phyloP scores from a whole-genome alignment of 2,888 invertebrate species.

The Drosophila ochracea region DNA sequence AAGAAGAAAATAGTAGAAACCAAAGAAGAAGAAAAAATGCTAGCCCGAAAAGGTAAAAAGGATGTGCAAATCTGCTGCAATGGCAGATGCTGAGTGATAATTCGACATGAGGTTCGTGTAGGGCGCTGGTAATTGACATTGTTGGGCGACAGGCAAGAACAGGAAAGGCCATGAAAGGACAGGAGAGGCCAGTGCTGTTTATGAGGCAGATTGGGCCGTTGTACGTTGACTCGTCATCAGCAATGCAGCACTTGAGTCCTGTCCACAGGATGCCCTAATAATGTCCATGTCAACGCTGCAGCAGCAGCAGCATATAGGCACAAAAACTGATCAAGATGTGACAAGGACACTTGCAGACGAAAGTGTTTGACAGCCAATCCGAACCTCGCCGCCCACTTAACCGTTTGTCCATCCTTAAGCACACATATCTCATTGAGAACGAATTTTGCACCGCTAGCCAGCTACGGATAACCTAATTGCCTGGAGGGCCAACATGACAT shows the following conservation, averaged over 20 bases:
- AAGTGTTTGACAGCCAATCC: constrained; percentile 33
- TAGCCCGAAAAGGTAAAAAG: constrained; percentile 41
- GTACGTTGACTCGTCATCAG: constrained; percentile 38
- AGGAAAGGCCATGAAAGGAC: constrained; percentile 4
- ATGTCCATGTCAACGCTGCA: constrained; percentile 49
- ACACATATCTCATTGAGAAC: constrained; percentile 27
- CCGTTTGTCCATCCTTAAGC: neutral
- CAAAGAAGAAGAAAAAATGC: constrained; percentile 4
- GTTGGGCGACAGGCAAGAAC: constrained; percentile 33
- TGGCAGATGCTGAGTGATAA: constrained; percentile 63
- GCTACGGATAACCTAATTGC: constrained; percentile 45
- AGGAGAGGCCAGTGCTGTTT: constrained; percentile 41
- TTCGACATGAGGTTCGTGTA: constrained; percentile 62
- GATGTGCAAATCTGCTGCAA: constrained; percentile 57
- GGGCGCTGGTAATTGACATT: constrained; percentile 66
- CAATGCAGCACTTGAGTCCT: constrained; percentile 46
- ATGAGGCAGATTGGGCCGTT: constrained; percentile 40
- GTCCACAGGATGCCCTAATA: constrained; percentile 41
- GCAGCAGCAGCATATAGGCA: constrained; percentile 2
- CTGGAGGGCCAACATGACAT: constrained; percentile 12
- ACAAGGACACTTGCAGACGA: constrained; percentile 60
- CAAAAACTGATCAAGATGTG: constrained; percentile 47
- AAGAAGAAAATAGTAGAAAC: constrained; percentile 1
- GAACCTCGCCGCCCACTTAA: neutral
- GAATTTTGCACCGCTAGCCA: constrained; percentile 7